These are phyloP conservation scores for Megalops cyprinoides DNA, from an alignment of 2,797 vertebrate genomes.

Conservation along the genomic window DNA sequence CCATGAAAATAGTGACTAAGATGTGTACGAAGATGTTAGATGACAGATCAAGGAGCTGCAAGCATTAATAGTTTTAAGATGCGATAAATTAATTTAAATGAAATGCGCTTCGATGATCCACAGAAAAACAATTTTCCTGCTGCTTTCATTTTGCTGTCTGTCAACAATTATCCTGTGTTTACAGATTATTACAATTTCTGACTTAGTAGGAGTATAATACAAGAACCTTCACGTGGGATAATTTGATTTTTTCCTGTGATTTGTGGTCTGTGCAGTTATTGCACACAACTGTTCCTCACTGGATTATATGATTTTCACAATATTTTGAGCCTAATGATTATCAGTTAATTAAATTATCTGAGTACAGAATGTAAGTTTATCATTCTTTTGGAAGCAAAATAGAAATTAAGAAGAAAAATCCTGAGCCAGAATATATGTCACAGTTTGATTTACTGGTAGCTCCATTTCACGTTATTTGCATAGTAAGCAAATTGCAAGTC, in stretches of 20 bases:
- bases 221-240: neutral
- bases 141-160: neutral
- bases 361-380: neutral
- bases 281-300: neutral
- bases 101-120: neutral
- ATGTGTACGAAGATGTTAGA: no score
- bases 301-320: slow-evolving; percentile 5
- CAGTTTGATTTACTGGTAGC: neutral
- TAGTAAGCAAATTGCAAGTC: neutral
- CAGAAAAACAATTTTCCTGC: neutral
- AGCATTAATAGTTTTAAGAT: no score
- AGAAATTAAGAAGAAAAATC: neutral
- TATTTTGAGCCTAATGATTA: neutral
- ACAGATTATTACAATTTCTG: neutral
- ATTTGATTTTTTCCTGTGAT: neutral
- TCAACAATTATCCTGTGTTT: neutral
- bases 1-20: no score
- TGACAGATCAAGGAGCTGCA: no score
- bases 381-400: neutral
- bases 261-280: slow-evolving; percentile 9
- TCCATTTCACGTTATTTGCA: neutral
- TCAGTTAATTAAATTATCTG: slow-evolving; percentile 19
- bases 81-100: neutral
- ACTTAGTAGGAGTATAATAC: neutral
- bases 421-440: neutral